Evolutionary conservation across 2,888 invertebrate species (phyloP), one percentile per base, ranked within the genome.

Genomic region (Mycalesis mineus): DNA sequence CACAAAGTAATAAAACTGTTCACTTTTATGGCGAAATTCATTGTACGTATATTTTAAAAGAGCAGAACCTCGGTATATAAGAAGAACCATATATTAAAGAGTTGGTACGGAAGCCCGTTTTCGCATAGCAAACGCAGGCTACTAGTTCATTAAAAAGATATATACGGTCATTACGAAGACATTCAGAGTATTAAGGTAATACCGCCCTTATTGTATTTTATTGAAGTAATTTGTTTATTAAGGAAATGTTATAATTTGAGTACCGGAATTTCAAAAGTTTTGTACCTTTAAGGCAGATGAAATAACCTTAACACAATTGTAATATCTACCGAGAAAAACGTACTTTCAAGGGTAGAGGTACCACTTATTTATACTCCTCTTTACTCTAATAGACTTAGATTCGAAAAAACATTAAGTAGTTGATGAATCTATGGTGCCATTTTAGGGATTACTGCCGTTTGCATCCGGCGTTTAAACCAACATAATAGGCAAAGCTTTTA

Each of bases 131-230:
- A 76, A 75, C 72, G 72, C 75, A 75, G 74, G 72, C 75, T 76
- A 81, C 75, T 78, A 75, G 84, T 84, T 86, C 84, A 86, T 87
- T 88, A 82, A 82, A 84, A 80, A 85, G 85, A 87, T 84, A 80
- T 83, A 87, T 85, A 73, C 73, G 80, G 82, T 82, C 82, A 87
- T 88, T 84, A 84, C 67, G 73, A 65, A 68, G 78, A 81, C 80
- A 79, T 82, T 80, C 69, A 67, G 71, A 70, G 70, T 74, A 78
- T 77, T 77, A 77, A 69, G 67, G 70, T 81, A 80, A 79, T 77
- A 74, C 70, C 67, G 70, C 69, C 69, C 66, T 66, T 68, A 67
- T 58, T 60, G 68, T 67, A 73, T 75, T 64, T 70, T 75, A 74
- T 77, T 69, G 65, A 69, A 65, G 69, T 66, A 67, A 67, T 75